Base-by-base conservation (phyloP, 2,888 invertebrate species). In the Troides aeacus region DNA sequence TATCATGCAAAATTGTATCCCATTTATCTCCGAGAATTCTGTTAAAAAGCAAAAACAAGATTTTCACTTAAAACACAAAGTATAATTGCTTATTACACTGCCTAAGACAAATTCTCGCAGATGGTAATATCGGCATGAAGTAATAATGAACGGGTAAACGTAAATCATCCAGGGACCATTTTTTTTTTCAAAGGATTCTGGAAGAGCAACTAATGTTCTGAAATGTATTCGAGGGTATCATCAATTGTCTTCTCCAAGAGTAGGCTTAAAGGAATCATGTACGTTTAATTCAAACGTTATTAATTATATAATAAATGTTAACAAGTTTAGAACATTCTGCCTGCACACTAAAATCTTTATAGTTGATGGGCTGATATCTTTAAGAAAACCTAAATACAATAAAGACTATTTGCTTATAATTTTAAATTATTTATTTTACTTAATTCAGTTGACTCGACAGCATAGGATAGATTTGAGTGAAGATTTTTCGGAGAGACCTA, bases 121-220 rank as follows among this genome's bases (percentile, higher is more conserved):
- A 18, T 50, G 18, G 18, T 17, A 50, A 50, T 50, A 50, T 18
- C 50, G 50, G 18, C 18, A 50, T 50, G 18, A 50, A 46, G 18
- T 50, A 50, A 50, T 12, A 50, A 1, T 50, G 15, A 50, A 50
- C 18, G 17, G 50, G 18, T 5, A 18, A 17, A 50, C 10, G 15
- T 18, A 50, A 50, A 50, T 50, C 50, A 50, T 50, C 18, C 15
- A 50, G 17, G 17, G 18, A 50, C 50, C 24, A 23, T 42, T 18
- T 58, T 42, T 56, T 64, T 58, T 64, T 64, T 39, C 58, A 64
- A 64, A 64, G 58, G 57, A 50, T 62, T 64, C 64, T 64, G 56
- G 64, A 39, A 58, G 39, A 57, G 64, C 57, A 58, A 64, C 56
- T 42, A 64, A 64, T 58, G 39, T 58, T 64, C 64, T 64, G 57